These are phyloP conservation scores for Falco cherrug DNA, from an alignment of 2,797 vertebrate genomes.

Conservation along the genomic window DNA sequence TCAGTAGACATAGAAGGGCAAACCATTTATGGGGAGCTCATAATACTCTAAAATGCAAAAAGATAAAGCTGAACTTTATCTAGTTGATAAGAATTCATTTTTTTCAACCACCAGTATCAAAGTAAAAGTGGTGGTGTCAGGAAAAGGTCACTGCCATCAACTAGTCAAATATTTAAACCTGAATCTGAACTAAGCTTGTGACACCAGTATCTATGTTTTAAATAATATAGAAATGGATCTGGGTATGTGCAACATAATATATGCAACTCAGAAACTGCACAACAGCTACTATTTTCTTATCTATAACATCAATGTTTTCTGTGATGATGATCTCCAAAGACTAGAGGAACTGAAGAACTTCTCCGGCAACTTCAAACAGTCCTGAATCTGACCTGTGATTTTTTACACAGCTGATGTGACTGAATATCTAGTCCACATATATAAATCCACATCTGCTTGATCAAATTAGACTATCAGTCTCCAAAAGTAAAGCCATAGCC, in stretches of 20 bases:
- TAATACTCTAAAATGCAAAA: not conserved
- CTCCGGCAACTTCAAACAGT: not conserved
- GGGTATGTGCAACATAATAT: not conserved
- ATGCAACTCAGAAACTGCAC: not conserved
- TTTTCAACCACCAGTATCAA: not conserved
- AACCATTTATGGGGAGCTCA: not conserved
- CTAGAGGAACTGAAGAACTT: not conserved
- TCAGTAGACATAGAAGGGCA: not conserved
- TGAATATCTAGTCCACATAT: not conserved
- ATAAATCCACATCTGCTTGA: not conserved
- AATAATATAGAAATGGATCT: not conserved
- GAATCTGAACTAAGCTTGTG: not conserved
- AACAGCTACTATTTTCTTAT: not conserved
- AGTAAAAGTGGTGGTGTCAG: not conserved
- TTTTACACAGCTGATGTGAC: not conserved
- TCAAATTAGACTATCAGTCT: not conserved
- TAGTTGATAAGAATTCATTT: not conserved
- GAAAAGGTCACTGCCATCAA: not conserved
- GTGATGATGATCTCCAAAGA: not conserved
- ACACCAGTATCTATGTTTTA: not conserved
- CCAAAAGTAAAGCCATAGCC: not conserved
- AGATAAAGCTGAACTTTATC: not conserved
- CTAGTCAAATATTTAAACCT: not conserved
- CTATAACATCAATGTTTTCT: not conserved
- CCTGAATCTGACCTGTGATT: not conserved